Evolutionary conservation across 2,113 vertebrate species (phyloP), one percentile per base, ranked within the genome.

Genomic region (Tetrax tetrax): DNA sequence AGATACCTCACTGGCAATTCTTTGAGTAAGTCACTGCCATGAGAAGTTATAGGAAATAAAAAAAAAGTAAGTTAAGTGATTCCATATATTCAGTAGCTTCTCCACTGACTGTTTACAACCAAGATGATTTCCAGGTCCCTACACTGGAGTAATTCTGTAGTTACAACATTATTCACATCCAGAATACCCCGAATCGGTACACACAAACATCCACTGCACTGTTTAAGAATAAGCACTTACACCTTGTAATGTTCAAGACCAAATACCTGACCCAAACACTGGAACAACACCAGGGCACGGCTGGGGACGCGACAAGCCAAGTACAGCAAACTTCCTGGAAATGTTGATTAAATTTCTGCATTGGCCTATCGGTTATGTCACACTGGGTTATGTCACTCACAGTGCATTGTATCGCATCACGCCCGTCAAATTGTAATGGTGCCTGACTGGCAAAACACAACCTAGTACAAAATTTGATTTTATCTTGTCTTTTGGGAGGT

Each of bases 401-500:
- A 18, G 54, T 70, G 59, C 72, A 94, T 95, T 79, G 65, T 78
- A 56, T 28, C 33, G 29, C 60, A 50, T 96, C 94, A 72, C 21
- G 12, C 31, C 25, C 89, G 76, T 43, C 51, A 45, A 37, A 72
- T 83, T 84, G 71, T 97, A 94, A 95, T 25, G 4, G 37, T 53
- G 13, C 83, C 56, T 92, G 98, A 96, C 95, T 90, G 77, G 63
- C 41, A 69, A 60, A 68, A 87, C 61, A 86, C 43, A 37, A 43
- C 53, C 56, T 41, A 61, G 33, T 56, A 79, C n/a, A 72, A 97
- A 96, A 98, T 96, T 87, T 64, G 81, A 97, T 98, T 97, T 59
- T 72, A 69, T 76, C 75, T 82, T 92, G 78, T n/a, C 75, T 86
- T 5, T 77, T 85, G 61, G 74, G 23, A 45, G 60, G 70, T 92